Evolutionary conservation across 23 tunicate genomes (phyloP).

Genomic region (Corella eumyota): DNA sequence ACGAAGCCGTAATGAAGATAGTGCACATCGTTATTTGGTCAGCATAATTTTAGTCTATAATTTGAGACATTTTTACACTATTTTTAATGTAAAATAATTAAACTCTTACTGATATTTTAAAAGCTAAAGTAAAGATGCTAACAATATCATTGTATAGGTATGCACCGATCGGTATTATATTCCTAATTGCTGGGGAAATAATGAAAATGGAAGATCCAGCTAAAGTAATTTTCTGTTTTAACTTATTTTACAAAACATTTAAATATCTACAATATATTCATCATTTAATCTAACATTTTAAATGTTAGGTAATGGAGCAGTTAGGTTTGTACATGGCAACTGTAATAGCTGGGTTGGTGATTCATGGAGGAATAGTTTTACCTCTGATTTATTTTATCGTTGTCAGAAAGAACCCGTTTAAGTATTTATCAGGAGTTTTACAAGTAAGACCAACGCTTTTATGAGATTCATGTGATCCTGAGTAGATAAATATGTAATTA

Average conservation of each 20-base stretch:
- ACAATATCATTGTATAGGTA: constrained; percentile 63
- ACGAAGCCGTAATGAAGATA: constrained; percentile 84
- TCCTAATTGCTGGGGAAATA: constrained; percentile 84
- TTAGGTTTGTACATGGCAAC: constrained; percentile 89
- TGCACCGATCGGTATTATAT: constrained; percentile 83
- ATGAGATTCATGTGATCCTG: too few species aligned
- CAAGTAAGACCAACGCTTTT: too few species aligned
- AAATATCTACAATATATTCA: too few species aligned
- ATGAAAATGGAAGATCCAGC: constrained; percentile 86
- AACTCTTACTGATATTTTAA: neutral
- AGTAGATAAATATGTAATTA: too few species aligned
- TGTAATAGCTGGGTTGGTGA: constrained; percentile 66
- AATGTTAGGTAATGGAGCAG: constrained; percentile 68
- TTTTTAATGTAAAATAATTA: neutral
- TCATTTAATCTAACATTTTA: too few species aligned
- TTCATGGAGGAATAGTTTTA: constrained; percentile 76
- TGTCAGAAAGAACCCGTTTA: constrained; percentile 72
- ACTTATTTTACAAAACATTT: neutral
- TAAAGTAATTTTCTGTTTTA: neutral
- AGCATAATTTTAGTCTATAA: neutral
- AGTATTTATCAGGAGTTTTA: constrained; percentile 47
- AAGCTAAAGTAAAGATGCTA: neutral
- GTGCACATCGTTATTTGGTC: constrained; percentile 74
- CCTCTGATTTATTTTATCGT: constrained; percentile 77
- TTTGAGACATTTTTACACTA: neutral